Evolutionary conservation across 2,888 invertebrate species (phyloP).

Genomic region (Lordiphosa andalusiaca): DNA sequence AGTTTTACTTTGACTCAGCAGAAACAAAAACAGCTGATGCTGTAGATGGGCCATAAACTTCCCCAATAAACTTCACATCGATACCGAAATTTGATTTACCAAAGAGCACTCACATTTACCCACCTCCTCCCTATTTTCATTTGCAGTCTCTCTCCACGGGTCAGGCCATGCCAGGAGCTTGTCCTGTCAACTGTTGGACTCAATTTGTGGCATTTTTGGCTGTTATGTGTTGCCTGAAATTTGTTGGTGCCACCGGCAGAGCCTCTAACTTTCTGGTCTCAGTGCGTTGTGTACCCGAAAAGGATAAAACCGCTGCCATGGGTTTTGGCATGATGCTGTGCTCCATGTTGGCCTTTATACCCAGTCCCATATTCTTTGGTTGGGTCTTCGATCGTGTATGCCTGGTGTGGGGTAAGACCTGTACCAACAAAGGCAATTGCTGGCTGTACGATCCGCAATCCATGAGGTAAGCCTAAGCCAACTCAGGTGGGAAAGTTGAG

Average conservation of each 20-base stretch:
- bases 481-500: rapidly evolving
- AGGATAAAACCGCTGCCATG: constrained; percentile 87
- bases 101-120: too few relatives aligned
- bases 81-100: too few relatives aligned
- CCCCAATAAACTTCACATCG: too few relatives aligned
- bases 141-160: constrained; percentile 72
- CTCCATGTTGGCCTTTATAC: constrained; percentile 87
- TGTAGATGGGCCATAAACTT: too few relatives aligned
- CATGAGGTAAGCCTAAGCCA: constrained; percentile 77
- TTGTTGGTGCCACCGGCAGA: constrained; percentile 83
- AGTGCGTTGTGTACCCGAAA: constrained; percentile 85
- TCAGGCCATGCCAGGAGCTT: constrained; percentile 82
- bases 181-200: constrained; percentile 83
- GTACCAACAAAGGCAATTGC: constrained; percentile 86
- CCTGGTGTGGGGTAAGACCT: constrained; percentile 87
- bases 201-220: constrained; percentile 82
- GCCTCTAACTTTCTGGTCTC: constrained; percentile 84
- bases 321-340: constrained; percentile 86
- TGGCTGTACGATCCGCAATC: constrained; percentile 87
- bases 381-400: constrained; percentile 85
- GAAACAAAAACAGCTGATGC: too few relatives aligned
- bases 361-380: constrained; percentile 89
- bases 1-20: too few relatives aligned
- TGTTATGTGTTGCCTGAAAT: constrained; percentile 83
- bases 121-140: too few relatives aligned